phyloP scores from a whole-genome alignment of 2,797 vertebrate species.

The Melanotaenia trifasciata region DNA sequence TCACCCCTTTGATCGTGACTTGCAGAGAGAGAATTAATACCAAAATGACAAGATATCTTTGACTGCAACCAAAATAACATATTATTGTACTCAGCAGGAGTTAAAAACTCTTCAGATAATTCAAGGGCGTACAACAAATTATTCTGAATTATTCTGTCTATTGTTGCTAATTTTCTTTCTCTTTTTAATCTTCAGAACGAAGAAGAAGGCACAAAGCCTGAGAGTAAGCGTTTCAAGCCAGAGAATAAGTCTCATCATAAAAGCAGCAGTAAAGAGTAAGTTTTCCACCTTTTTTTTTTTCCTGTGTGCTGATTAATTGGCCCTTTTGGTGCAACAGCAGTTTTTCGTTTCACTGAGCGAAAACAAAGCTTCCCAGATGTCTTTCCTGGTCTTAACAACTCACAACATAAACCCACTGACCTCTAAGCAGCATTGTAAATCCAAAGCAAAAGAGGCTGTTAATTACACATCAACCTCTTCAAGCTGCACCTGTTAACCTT shows the following conservation, averaged over 20 bases:
- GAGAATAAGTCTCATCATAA: conserved; percentile 95
- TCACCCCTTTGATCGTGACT: conserved; percentile 17
- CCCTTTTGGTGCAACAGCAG: conserved; percentile 8
- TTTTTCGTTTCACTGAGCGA: conserved; percentile 21
- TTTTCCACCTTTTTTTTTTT: conserved; percentile 42
- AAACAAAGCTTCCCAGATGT: conserved; percentile 14
- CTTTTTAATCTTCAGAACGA: conserved; percentile 83
- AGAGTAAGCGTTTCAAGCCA: conserved; percentile 92
- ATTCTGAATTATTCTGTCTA: background rate
- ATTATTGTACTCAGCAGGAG: background rate
- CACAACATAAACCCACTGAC: conserved; percentile 21
- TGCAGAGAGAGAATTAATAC: conserved; percentile 5
- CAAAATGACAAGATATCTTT: background rate
- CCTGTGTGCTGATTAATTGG: background rate
- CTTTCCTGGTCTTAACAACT: conserved; percentile 4
- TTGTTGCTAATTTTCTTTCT: conserved; percentile 1
- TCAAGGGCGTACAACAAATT: background rate
- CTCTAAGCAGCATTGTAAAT: conserved; percentile 15
- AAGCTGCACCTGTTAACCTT: conserved; percentile 29
- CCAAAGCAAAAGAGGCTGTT: conserved; percentile 10
- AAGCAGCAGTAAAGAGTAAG: conserved; percentile 93
- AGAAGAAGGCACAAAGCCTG: conserved; percentile 89
- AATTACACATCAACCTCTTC: conserved; percentile 9
- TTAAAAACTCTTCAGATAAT: conserved; percentile 4
- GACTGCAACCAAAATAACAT: background rate